Percentiles rank a stretch among this genome's conserved stretches.
These are phyloP conservation scores for Karalla daura DNA, from an alignment of 2,797 vertebrate genomes.

Conservation along the genomic window DNA sequence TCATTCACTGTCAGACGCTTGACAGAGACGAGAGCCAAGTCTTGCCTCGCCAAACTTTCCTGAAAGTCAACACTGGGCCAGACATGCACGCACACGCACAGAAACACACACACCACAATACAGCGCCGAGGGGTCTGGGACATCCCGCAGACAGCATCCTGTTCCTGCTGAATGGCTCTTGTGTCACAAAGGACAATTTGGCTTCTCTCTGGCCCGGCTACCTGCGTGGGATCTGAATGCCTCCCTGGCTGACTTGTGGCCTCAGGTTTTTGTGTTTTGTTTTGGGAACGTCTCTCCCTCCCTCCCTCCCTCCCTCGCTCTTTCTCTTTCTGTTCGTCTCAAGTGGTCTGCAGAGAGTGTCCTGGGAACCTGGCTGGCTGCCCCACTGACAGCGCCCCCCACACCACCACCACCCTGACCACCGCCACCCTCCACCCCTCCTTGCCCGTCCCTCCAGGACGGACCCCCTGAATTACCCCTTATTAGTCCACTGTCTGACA, in stretches of 20 bases:
- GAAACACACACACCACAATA: conserved; percentile 70
- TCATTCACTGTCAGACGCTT: conserved; percentile 71
- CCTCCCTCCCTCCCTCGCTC: conserved; percentile 22
- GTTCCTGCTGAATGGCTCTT: conserved; percentile 80
- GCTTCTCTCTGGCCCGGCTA: conserved; percentile 74
- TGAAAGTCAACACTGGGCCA: conserved; percentile 74
- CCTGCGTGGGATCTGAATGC: conserved; percentile 83
- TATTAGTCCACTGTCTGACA: conserved; percentile 76
- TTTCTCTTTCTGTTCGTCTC: conserved; percentile 71
- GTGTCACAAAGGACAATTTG: conserved; percentile 84
- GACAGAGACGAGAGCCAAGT: conserved; percentile 69
- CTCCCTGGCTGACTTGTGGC: conserved; percentile 77
- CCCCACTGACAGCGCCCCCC: conserved; percentile 49
- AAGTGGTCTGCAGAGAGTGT: conserved; percentile 80
- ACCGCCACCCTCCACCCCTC: not conserved
- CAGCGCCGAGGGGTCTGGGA: conserved; percentile 80
- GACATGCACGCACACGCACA: conserved; percentile 61
- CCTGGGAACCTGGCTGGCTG: conserved; percentile 84
- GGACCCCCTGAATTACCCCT: conserved; percentile 73
- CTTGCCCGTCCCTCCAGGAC: conserved; percentile 28
- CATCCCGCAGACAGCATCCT: conserved; percentile 82
- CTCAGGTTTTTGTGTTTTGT: conserved; percentile 72
- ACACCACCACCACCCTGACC: not conserved
- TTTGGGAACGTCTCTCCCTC: conserved; percentile 61
- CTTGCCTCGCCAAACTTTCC: conserved; percentile 69